A percentile compares a stretch with the other conserved stretches of the same genome.
phyloP scores from a whole-genome alignment of 2,888 invertebrate genomes.

The Lydus trimaculatus region DNA sequence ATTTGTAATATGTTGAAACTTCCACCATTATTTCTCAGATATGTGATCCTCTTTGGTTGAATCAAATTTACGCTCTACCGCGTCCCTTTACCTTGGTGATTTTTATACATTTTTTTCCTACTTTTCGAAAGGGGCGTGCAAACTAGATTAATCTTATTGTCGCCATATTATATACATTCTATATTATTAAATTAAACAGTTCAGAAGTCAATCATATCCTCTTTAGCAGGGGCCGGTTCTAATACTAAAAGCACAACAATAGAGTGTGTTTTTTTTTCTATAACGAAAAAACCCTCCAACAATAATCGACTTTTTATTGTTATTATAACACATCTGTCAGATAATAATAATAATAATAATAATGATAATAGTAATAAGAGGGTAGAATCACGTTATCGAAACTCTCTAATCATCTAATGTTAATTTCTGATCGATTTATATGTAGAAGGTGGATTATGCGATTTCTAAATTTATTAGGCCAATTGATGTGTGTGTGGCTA shows the following conservation, averaged over 20 bases:
- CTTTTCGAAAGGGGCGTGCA: constrained; percentile 51
- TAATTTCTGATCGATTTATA: neutral
- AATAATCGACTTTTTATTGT: neutral
- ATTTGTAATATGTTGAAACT: neutral
- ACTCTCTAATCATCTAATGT: neutral
- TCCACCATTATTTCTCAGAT: neutral
- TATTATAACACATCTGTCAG: neutral
- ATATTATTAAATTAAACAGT: constrained; percentile 55
- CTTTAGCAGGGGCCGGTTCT: constrained; percentile 38
- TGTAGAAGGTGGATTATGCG: neutral
- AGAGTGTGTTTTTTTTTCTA: neutral
- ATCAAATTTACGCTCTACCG: neutral
- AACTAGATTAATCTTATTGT: constrained; percentile 54
- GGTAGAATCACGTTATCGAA: neutral
- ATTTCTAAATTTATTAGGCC: constrained; percentile 13
- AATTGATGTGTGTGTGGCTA: neutral
- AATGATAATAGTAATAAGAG: neutral
- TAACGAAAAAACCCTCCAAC: neutral
- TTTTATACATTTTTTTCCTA: constrained; percentile 11
- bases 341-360: neutral
- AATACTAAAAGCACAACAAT: neutral
- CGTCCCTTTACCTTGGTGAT: neutral
- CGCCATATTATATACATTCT: constrained; percentile 27
- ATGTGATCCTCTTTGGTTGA: neutral
- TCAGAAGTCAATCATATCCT: constrained; percentile 53